Conservation (phyloP, 1,140 invertebrate genomes). For the Ephestia elutella region DNA sequence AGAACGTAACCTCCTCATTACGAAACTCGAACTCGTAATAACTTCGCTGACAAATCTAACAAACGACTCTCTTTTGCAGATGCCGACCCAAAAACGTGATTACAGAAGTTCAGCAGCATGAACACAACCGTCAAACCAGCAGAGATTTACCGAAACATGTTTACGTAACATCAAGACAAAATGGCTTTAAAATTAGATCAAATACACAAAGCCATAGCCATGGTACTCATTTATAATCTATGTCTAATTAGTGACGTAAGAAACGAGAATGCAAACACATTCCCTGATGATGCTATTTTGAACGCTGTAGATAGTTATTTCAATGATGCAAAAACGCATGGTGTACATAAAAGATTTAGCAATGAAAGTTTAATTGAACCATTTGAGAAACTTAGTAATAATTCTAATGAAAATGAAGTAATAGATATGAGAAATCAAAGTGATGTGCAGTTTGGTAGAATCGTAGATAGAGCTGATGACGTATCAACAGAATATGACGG, state of each 20-base stretch:
- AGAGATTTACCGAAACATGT: slow-evolving; percentile 3
- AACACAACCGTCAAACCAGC: not conserved
- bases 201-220: not conserved
- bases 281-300: not conserved
- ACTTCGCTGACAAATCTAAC: not conserved
- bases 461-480: slow-evolving; percentile 20
- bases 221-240: slow-evolving; percentile 6
- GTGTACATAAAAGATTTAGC: not conserved
- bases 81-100: not conserved
- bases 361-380: not conserved
- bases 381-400: slow-evolving; percentile 1
- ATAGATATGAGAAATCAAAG: slow-evolving; percentile 2
- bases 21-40: not conserved
- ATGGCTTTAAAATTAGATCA: slow-evolving; percentile 5
- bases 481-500: slow-evolving; percentile 28
- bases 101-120: slow-evolving; percentile 2
- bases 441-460: slow-evolving; percentile 16
- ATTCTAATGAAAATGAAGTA: not conserved
- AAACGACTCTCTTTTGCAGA: not conserved
- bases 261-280: not conserved
- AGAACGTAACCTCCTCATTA: not conserved
- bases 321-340: not conserved
- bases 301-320: slow-evolving; percentile 4
- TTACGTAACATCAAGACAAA: slow-evolving; percentile 8
- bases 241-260: slow-evolving; percentile 4